Evolutionary conservation across 2,888 invertebrate genomes (phyloP).

Genomic region (Siphlonurus alternatus): DNA sequence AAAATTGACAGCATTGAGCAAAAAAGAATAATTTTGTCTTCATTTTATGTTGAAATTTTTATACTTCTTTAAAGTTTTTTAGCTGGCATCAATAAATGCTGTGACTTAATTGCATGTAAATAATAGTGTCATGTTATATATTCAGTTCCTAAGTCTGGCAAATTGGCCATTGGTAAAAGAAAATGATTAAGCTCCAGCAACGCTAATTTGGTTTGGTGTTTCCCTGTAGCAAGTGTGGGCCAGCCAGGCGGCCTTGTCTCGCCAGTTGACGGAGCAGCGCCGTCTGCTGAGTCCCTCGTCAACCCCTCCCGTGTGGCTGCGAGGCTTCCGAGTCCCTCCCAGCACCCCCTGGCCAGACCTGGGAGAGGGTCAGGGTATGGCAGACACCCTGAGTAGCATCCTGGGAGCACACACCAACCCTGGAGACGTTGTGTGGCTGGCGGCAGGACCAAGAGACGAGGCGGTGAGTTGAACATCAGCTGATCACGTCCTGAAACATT

Average conservation of each 20-base stretch:
- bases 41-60: too few relatives aligned
- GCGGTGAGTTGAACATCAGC: background rate
- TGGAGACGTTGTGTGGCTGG: background rate
- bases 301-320: background rate
- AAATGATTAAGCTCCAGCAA: too few relatives aligned
- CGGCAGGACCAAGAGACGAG: background rate
- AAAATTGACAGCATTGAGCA: too few relatives aligned
- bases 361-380: background rate
- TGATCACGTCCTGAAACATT: too few relatives aligned
- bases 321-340: background rate
- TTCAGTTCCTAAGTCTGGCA: too few relatives aligned
- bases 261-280: background rate
- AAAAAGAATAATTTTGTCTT: too few relatives aligned
- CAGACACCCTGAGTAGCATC: background rate
- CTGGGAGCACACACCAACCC: background rate
- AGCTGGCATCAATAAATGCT: too few relatives aligned
- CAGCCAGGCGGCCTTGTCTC: background rate
- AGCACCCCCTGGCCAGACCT: background rate
- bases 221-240: background rate
- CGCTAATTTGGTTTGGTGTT: slow-evolving; percentile 1
- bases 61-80: too few relatives aligned
- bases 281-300: background rate
- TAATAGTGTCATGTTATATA: too few relatives aligned
- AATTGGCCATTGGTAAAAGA: too few relatives aligned
- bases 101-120: too few relatives aligned